phyloP scores from a whole-genome alignment of 2,797 vertebrate species.

The Buceros bicornis region DNA sequence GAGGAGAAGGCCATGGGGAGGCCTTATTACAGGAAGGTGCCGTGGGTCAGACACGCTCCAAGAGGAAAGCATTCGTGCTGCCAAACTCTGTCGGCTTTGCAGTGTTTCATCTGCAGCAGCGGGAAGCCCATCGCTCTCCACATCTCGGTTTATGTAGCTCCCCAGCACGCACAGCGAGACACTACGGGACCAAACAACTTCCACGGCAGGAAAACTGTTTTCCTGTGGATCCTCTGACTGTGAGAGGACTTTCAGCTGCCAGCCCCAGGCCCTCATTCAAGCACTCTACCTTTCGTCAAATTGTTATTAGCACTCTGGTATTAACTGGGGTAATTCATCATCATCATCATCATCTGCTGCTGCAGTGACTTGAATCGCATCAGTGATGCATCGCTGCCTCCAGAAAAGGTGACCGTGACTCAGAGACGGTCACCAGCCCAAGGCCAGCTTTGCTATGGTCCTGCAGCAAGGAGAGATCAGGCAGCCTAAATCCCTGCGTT shows the following conservation, averaged over 20 bases:
- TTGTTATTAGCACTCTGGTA: rapidly evolving
- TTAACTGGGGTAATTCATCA: rapidly evolving
- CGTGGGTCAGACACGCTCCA: neutral
- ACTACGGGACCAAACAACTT: neutral
- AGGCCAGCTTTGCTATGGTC: neutral
- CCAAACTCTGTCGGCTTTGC: neutral
- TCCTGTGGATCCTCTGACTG: neutral
- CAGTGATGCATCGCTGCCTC: neutral
- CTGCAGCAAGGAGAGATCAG: neutral
- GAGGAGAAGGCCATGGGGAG: rapidly evolving
- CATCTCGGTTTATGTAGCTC: neutral
- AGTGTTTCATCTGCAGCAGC: neutral
- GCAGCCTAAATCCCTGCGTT: neutral
- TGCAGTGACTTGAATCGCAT: neutral
- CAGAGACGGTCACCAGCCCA: neutral
- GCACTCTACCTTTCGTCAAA: neutral
- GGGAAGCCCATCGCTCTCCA: neutral
- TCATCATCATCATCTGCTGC: neutral
- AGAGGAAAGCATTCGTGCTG: neutral
- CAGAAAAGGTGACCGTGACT: neutral
- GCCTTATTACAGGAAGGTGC: neutral
- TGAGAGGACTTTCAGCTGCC: neutral
- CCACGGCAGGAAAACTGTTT: neutral
- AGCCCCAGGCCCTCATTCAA: neutral
- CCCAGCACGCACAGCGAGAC: neutral